These are phyloP conservation scores for Apamea crenata DNA, from an alignment of 2,888 invertebrate genomes.

Conservation along the genomic window DNA sequence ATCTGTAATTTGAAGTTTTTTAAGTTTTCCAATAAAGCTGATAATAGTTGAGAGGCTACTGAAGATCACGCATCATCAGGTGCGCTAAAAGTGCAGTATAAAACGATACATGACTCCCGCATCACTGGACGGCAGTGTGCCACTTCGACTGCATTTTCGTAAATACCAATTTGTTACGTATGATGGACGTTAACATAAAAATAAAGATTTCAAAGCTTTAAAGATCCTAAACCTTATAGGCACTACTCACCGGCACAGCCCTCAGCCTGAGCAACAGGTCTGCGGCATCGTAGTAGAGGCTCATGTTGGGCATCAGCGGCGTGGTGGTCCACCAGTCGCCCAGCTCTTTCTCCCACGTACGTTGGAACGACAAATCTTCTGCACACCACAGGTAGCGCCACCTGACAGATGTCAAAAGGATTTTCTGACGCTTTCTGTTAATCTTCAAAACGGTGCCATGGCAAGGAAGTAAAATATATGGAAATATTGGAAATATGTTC, in stretches of 20 bases:
- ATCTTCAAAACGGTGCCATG: neutral
- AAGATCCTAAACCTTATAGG: neutral
- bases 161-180: neutral
- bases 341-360: slow-evolving; percentile 82
- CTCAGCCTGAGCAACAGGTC: slow-evolving; percentile 83
- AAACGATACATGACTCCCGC: neutral
- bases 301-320: slow-evolving; percentile 78
- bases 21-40: too few species aligned
- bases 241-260: slow-evolving; percentile 75
- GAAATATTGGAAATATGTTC: neutral
- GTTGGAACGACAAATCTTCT: slow-evolving; percentile 60
- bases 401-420: slow-evolving; percentile 42
- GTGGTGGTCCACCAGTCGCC: slow-evolving; percentile 87
- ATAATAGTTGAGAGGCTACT: neutral
- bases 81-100: neutral
- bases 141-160: neutral
- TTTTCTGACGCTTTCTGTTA: neutral
- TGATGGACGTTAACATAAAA: neutral
- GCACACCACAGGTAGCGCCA: slow-evolving; percentile 31
- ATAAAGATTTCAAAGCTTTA: neutral
- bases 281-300: slow-evolving; percentile 80
- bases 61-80: neutral
- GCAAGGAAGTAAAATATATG: neutral
- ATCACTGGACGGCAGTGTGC: neutral
- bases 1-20: neutral